phyloP scores from a whole-genome alignment of 2,113 vertebrate genomes.

The Crotophaga sulcirostris region DNA sequence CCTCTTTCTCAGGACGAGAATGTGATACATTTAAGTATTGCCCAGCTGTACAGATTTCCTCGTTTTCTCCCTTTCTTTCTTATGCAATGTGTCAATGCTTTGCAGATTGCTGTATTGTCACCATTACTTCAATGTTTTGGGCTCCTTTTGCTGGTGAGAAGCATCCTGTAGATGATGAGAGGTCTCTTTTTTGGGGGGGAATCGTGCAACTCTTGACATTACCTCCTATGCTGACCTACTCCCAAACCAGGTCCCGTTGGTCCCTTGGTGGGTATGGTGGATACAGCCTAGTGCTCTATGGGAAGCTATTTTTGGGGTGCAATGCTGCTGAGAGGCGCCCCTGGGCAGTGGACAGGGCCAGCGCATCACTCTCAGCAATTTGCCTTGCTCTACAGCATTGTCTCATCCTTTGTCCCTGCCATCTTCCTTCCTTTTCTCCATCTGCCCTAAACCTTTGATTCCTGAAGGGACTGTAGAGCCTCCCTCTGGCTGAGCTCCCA shows the following conservation, averaged over 20 bases:
- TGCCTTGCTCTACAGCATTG: background rate
- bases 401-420: accelerated
- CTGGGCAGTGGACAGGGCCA: too few relatives aligned
- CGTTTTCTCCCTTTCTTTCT: background rate
- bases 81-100: background rate
- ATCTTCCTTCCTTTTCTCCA: background rate
- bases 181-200: background rate
- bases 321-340: background rate
- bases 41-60: background rate
- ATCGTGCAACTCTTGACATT: accelerated
- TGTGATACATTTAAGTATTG: background rate
- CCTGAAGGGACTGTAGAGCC: background rate
- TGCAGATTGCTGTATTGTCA: background rate
- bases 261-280: background rate
- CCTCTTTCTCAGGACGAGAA: background rate
- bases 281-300: accelerated
- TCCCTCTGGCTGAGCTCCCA: background rate
- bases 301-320: background rate
- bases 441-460: background rate
- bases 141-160: background rate
- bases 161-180: background rate
- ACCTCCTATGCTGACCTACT: background rate
- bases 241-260: background rate
- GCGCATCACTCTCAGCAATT: accelerated
- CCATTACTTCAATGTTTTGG: accelerated